Base-by-base conservation (phyloP, 1,140 invertebrate species). In the Hypsibius dujardini region DNA sequence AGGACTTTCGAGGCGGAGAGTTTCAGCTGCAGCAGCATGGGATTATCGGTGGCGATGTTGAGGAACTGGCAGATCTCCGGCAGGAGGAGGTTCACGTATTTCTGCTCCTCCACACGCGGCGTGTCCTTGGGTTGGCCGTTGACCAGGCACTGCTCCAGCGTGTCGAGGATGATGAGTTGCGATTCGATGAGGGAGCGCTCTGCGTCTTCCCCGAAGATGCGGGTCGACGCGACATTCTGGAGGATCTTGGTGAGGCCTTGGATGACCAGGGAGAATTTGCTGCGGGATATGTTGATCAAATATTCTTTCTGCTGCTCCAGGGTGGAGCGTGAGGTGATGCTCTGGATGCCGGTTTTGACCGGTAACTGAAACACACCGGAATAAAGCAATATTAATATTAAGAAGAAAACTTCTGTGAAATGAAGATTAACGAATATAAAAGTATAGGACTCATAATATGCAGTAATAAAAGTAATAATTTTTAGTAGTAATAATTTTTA, bases 291-390 rank as follows among this genome's bases (percentile, higher is more conserved):
- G 80, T 94, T 89, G 73, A 97, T 94, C 60, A 97, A 83, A 79
- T 90, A 95, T 76, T 89, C 87, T 80, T 95, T 92, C 79, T 92
- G 92, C 78, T 95, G 92, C 81, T 95, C 92, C 75, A 95, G 90
- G 83, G 88, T 95, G 78, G 88, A 85, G 73, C 86, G 85, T 74
- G 88, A 88, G 80, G 95, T 89, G 2, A 89, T 88, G 70, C 89
- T 94, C 80, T 94, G 90, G 62, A 88, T 85, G 73, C 91, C 92
- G 74, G 88, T 90, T 77, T 90, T 87, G 78, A 90, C 94, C 70
- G 93, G 93, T 74, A 97, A 81, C 93, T 96, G 81, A 60, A 83
- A 82, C 75, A 76, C 73, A n/a, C n/a, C n/a, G n/a, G n/a, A 74
- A 76, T 71, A 42, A 73, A 47, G 70, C 62, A n/a, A 70, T 56